Conservation (phyloP, 2,888 invertebrate genomes). For the Eilema griseolum region DNA sequence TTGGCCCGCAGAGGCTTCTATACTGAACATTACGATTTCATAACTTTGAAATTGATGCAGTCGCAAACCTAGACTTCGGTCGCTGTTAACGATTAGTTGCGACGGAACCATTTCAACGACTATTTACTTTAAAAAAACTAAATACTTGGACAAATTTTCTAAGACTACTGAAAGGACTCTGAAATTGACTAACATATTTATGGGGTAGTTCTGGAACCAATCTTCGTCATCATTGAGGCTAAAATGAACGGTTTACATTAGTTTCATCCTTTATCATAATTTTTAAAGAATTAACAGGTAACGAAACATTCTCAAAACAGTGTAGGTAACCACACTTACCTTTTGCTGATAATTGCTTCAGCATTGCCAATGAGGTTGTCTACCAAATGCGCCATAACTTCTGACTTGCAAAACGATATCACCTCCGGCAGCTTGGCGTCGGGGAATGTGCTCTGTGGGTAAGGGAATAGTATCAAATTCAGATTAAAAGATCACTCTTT, state of each 20-base stretch:
- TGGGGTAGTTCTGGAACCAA: slow-evolving; percentile 7
- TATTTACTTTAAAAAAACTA: background rate
- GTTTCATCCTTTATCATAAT: background rate
- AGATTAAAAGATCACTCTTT: background rate
- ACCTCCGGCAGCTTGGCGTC: slow-evolving; percentile 92
- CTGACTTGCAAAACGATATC: slow-evolving; percentile 93
- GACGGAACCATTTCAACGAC: background rate
- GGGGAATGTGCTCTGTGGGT: slow-evolving; percentile 91
- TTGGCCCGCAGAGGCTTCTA: too few species aligned
- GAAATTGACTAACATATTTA: background rate
- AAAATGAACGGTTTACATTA: background rate
- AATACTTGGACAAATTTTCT: background rate
- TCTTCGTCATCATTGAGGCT: slow-evolving; percentile 2
- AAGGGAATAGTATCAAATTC: slow-evolving; percentile 12
- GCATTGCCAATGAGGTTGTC: slow-evolving; percentile 84
- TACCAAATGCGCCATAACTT: slow-evolving; percentile 91
- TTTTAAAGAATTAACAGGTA: background rate
- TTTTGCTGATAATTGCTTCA: slow-evolving; percentile 61
- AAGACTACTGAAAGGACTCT: background rate
- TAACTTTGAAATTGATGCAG: too few species aligned
- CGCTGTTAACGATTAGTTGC: background rate
- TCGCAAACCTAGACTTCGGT: too few species aligned
- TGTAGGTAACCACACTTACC: slow-evolving; percentile 54
- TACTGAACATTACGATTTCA: too few species aligned
- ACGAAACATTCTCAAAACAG: background rate